Evolutionary conservation across 2,113 vertebrate species (phyloP).

Genomic region (Centrocercus urophasianus): DNA sequence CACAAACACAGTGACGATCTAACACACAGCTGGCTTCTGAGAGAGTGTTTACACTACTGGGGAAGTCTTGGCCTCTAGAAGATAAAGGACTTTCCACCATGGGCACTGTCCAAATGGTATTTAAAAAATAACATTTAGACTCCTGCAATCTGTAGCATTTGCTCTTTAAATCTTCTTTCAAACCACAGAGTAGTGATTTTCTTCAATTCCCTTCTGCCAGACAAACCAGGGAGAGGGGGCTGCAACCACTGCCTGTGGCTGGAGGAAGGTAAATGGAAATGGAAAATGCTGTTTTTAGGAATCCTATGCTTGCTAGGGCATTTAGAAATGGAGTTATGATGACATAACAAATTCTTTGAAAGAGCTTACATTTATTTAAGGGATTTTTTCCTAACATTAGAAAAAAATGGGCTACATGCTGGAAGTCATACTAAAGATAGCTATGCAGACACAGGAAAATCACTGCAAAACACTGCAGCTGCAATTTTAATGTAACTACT

Average conservation of each 20-base stretch:
- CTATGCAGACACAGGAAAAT: background rate
- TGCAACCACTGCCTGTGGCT: background rate
- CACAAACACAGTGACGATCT: background rate
- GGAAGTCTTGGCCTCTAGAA: background rate
- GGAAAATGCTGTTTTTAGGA: background rate
- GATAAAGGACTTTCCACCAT: background rate
- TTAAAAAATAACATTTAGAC: background rate
- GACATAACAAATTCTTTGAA: slow-evolving; percentile 11
- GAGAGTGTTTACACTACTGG: background rate
- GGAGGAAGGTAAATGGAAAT: background rate
- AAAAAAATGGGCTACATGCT: background rate
- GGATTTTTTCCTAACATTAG: background rate
- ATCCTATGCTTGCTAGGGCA: background rate
- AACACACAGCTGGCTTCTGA: background rate
- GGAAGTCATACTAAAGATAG: background rate
- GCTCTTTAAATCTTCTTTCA: background rate
- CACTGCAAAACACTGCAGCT: background rate
- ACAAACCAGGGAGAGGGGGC: background rate
- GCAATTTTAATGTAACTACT: background rate
- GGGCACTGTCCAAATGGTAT: background rate
- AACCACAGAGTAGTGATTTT: background rate
- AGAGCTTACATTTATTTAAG: background rate
- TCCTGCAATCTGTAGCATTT: background rate
- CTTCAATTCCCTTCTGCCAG: background rate
- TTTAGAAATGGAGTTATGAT: background rate